phyloP scores from a whole-genome alignment of 1,140 invertebrate genomes.

The Lasioglossum baleicum region DNA sequence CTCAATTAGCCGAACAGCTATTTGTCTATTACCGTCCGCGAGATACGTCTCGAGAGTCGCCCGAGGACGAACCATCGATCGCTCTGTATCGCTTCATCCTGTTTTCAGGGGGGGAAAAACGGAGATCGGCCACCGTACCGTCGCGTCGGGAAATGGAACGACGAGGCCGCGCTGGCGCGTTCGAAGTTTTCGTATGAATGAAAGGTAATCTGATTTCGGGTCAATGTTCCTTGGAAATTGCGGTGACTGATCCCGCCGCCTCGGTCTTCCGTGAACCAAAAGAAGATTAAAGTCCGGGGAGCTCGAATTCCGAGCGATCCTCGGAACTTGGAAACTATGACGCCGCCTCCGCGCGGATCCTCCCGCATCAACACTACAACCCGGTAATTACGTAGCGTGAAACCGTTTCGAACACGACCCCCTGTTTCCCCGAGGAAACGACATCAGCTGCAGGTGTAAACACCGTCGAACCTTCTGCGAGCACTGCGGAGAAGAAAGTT shows the following conservation, averaged over 20 bases:
- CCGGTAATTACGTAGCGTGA: constrained; percentile 16
- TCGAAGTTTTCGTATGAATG: constrained; percentile 36
- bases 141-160: too few species aligned
- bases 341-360: constrained; percentile 50
- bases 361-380: constrained; percentile 38
- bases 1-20: constrained; percentile 48
- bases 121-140: background rate
- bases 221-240: constrained; percentile 42
- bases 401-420: background rate
- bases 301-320: constrained; percentile 56
- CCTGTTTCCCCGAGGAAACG: too few species aligned
- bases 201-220: constrained; percentile 42
- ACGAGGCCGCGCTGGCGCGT: background rate
- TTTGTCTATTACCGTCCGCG: constrained; percentile 40
- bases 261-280: constrained; percentile 45
- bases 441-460: background rate
- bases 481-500: background rate
- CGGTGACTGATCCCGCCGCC: constrained; percentile 41
- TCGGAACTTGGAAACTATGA: constrained; percentile 51
- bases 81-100: too few species aligned
- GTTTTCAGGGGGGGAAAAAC: too few species aligned
- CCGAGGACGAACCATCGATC: background rate
- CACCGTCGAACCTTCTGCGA: too few species aligned
- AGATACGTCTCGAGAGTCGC: background rate
- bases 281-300: constrained; percentile 59